These are phyloP conservation scores for Gnatocerus cornutus DNA, from an alignment of 2,888 invertebrate genomes.

Conservation along the genomic window DNA sequence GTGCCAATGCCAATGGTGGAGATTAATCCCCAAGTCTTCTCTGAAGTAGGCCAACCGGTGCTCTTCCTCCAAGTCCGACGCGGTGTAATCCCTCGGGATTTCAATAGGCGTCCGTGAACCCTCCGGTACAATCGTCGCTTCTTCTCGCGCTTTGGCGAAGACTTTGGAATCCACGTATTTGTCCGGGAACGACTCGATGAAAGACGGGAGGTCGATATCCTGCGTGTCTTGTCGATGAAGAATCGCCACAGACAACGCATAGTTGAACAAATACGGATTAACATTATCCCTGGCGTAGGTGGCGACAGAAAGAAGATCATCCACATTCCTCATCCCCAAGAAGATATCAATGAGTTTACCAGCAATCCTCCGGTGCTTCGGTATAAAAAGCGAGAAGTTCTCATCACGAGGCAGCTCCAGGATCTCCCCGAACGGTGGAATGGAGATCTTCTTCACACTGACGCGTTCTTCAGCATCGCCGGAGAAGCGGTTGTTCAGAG, in stretches of 20 bases:
- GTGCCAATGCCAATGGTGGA: slow-evolving; percentile 96
- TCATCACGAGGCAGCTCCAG: slow-evolving; percentile 75
- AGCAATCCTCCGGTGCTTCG: slow-evolving; percentile 81
- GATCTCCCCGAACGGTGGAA: slow-evolving; percentile 76
- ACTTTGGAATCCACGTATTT: slow-evolving; percentile 86
- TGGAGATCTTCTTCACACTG: slow-evolving; percentile 72
- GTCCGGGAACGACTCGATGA: slow-evolving; percentile 86
- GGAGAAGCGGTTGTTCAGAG: slow-evolving; percentile 77
- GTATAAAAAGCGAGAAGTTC: slow-evolving; percentile 84
- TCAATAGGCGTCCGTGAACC: slow-evolving; percentile 76
- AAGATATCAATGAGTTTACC: slow-evolving; percentile 80
- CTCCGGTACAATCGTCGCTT: slow-evolving; percentile 76
- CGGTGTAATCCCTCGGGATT: slow-evolving; percentile 84
- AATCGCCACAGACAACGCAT: slow-evolving; percentile 83
- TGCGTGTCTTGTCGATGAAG: slow-evolving; percentile 83
- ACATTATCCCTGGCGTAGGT: slow-evolving; percentile 82
- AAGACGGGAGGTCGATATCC: slow-evolving; percentile 80
- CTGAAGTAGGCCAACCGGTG: slow-evolving; percentile 89
- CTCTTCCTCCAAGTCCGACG: slow-evolving; percentile 82
- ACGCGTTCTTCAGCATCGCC: slow-evolving; percentile 73
- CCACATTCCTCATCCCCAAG: slow-evolving; percentile 80
- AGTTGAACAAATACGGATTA: slow-evolving; percentile 88
- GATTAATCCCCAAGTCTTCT: slow-evolving; percentile 88
- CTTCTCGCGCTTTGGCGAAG: slow-evolving; percentile 81
- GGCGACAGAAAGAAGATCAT: slow-evolving; percentile 81